Conservation (phyloP, 2,888 invertebrate species). For the Theristus sp. region DNA sequence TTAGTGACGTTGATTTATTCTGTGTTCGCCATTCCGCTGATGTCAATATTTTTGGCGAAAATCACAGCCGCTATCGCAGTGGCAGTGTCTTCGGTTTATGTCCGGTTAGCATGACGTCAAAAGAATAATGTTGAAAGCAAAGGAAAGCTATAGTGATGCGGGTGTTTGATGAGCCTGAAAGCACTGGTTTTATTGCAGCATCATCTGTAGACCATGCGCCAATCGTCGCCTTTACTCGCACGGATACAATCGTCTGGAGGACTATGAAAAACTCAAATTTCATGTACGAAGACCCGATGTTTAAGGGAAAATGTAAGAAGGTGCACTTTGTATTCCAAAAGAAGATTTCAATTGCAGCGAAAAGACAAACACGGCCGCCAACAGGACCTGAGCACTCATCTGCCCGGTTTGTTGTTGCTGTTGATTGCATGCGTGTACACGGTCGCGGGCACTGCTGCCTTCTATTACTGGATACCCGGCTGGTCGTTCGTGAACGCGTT, state of each 20-base stretch:
- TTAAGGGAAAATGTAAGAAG: background rate
- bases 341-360: no score
- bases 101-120: background rate
- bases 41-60: background rate
- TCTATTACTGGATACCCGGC: no score
- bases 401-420: no score
- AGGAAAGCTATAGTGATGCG: background rate
- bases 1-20: constrained; percentile 3
- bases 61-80: background rate
- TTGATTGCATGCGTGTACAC: no score
- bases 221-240: background rate
- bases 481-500: no score
- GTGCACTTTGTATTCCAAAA: no score
- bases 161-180: background rate
- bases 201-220: background rate
- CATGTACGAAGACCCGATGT: background rate
- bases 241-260: background rate
- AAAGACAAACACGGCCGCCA: no score
- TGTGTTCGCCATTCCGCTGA: constrained; percentile 4
- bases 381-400: no score
- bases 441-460: no score
- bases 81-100: background rate
- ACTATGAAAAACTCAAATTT: background rate
- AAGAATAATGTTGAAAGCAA: background rate
- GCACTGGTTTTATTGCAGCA: no score